Evolutionary conservation across 2,797 vertebrate species (phyloP), one percentile per base, ranked within the genome.

Genomic region (Triplophysa yarkandensis): DNA sequence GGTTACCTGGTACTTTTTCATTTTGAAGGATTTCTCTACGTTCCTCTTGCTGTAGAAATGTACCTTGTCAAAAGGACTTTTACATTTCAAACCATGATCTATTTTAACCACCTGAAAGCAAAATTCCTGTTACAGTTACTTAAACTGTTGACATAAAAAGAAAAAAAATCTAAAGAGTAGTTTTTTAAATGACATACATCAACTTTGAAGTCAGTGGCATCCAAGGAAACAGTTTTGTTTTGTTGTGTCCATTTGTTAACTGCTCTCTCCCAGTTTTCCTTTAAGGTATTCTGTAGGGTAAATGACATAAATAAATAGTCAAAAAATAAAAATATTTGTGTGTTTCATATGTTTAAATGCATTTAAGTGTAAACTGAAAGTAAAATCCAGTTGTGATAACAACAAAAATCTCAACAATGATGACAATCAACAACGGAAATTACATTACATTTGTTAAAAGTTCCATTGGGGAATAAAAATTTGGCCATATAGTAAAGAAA

Each of bases 31-130:
- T 5, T 50, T n/a, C 7, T 39, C 5, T 4, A 3, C 43, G 0
- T 58, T 6, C 1, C 19, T 3, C 43, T 68, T 78, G 0, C 17
- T 73, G 64, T 78, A 78, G 64, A 78, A 78, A 11, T 30, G 2
- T 1, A 78, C 63, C 11, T 3, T 14, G 1, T 73, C 3, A 13
- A 77, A 60, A 2, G 68, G 76, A 50, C 50, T 61, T 19, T 62
- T 4, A 2, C 13, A 1, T 8, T 25, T 7, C 52, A 9, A 46
- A 8, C 60, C 58, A 28, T 71, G 63, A 39, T 52, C 25, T 4
- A 71, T 10, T 39, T 58, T 6, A 8, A 48, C 4, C 1, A 1
- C 1, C 75, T 77, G 50, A 2, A 64, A 2, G 4, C 19, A 9
- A 7, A 30, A 19, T 46, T 46, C 6, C 6, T 46, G 1, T 1